Conservation (phyloP, 2,888 invertebrate species). For the Eupithecia pulchellata region DNA sequence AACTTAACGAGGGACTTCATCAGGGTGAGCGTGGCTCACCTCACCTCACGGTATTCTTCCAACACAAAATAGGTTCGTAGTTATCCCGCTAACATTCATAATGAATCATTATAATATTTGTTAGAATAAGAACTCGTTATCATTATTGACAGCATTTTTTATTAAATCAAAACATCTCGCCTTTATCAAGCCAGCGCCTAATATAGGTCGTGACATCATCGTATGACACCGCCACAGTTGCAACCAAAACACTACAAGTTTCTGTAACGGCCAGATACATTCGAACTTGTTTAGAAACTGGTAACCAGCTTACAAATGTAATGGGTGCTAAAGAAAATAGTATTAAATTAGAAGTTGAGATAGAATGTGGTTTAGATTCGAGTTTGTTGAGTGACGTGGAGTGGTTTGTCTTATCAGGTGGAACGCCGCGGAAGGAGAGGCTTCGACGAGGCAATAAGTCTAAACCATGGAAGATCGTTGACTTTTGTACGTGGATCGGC, state of each 20-base stretch:
- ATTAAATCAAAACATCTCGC: slow-evolving; percentile 48
- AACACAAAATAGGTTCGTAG: no score
- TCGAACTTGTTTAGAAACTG: slow-evolving; percentile 22
- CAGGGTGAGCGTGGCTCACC: no score
- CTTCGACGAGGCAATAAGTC: slow-evolving; percentile 61
- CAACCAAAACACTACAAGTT: slow-evolving; percentile 39
- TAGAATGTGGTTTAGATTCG: slow-evolving; percentile 67
- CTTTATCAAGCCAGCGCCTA: slow-evolving; percentile 50
- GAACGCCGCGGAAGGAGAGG: slow-evolving; percentile 69
- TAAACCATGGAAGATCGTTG: slow-evolving; percentile 70
- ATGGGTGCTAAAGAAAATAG: slow-evolving; percentile 47
- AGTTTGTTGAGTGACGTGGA: slow-evolving; percentile 66
- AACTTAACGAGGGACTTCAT: no score
- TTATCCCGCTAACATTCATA: no score
- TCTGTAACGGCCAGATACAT: slow-evolving; percentile 33
- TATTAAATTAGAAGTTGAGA: slow-evolving; percentile 69
- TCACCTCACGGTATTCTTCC: no score
- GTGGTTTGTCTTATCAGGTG: slow-evolving; percentile 77
- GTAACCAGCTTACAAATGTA: slow-evolving; percentile 4
- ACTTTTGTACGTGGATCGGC: slow-evolving; percentile 78
- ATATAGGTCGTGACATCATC: slow-evolving; percentile 64
- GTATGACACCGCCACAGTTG: slow-evolving; percentile 26
- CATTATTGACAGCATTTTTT: slow-evolving; percentile 44
- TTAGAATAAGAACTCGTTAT: slow-evolving; percentile 50
- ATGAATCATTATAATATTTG: no score